A percentile compares a stretch with the other conserved stretches of the same genome.
Evolutionary conservation across 2,797 vertebrate species (phyloP).

Genomic region (Cephalopachus bancanus): DNA sequence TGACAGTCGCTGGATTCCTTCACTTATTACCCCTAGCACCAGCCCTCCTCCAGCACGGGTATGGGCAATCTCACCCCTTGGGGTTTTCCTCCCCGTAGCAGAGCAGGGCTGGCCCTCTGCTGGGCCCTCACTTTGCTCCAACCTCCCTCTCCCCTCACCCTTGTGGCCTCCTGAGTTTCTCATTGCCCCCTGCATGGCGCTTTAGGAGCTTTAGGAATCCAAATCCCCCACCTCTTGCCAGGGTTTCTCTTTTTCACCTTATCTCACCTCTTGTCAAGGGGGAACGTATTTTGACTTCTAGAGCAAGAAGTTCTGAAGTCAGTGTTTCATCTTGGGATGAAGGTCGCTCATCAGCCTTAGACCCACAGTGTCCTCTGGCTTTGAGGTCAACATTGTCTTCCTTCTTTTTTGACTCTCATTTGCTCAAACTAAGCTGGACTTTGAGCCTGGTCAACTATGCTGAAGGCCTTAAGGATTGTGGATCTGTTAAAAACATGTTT

Average conservation of each 20-base stretch:
- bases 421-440: background rate
- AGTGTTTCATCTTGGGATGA: background rate
- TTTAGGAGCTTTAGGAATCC: background rate
- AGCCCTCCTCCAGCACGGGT: background rate
- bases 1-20: background rate
- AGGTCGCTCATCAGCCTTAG: background rate
- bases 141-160: background rate
- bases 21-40: background rate
- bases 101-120: background rate
- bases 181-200: background rate
- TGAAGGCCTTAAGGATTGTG: background rate
- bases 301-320: background rate
- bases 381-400: background rate
- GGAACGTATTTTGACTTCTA: background rate
- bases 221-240: background rate
- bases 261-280: background rate
- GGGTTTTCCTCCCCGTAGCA: background rate
- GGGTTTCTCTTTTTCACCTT: background rate
- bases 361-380: background rate
- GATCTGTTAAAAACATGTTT: conserved; percentile 37
- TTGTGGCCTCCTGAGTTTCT: background rate
- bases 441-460: background rate
- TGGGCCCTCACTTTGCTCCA: background rate
- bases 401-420: background rate
- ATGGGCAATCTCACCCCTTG: background rate